Percentiles rank a stretch among this genome's conserved stretches.
Evolutionary conservation across 2,888 invertebrate species (phyloP).

Genomic region (Trissolcus brochymenae): DNA sequence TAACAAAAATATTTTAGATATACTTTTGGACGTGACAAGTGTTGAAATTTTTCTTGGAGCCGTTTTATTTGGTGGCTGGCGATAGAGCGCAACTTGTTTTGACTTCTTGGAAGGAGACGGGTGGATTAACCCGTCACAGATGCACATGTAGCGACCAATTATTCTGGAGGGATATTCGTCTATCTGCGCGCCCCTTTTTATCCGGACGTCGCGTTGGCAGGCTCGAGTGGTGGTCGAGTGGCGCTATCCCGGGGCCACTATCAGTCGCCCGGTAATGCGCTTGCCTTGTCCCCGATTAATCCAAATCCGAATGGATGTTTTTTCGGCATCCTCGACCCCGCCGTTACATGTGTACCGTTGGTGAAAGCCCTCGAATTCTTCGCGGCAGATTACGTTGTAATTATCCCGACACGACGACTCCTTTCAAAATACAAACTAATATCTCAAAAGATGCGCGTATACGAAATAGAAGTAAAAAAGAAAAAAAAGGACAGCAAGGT

Average conservation of each 20-base stretch:
- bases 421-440: constrained; percentile 24
- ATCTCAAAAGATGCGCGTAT: constrained; percentile 3
- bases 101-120: constrained; percentile 69
- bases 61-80: too few relatives aligned
- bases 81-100: constrained; percentile 41
- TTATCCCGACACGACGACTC: constrained; percentile 41
- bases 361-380: constrained; percentile 49
- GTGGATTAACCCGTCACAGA: constrained; percentile 75
- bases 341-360: constrained; percentile 43
- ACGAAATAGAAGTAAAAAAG: background rate
- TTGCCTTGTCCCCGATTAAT: constrained; percentile 75
- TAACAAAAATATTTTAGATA: too few relatives aligned
- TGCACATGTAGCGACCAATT: constrained; percentile 67
- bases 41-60: too few relatives aligned
- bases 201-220: constrained; percentile 34
- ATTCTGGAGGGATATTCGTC: constrained; percentile 41
- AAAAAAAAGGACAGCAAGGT: background rate
- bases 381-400: constrained; percentile 43
- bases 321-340: constrained; percentile 50
- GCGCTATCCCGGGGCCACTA: constrained; percentile 64
- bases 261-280: constrained; percentile 71
- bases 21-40: too few relatives aligned
- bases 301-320: constrained; percentile 63
- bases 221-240: constrained; percentile 67
- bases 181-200: constrained; percentile 38